Evolutionary conservation across 2,113 vertebrate genomes (phyloP).

Genomic region (Coptodon rendalli): DNA sequence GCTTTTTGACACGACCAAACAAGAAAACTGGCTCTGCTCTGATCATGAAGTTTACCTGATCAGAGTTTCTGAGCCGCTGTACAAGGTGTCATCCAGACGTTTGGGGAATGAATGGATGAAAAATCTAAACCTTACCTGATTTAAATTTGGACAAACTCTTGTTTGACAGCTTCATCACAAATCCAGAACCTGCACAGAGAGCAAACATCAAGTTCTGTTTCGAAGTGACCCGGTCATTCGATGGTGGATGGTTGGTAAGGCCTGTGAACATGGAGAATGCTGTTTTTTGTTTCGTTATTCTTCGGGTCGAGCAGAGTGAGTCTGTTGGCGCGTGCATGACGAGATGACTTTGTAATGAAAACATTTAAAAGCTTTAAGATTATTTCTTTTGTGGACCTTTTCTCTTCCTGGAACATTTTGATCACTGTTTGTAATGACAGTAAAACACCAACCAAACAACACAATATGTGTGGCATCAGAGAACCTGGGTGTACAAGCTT

Average conservation of each 20-base stretch:
- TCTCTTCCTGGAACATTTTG: neutral
- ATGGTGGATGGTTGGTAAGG: accelerated
- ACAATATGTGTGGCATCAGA: neutral
- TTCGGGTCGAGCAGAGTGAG: accelerated
- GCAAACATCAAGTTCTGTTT: neutral
- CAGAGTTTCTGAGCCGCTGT: neutral
- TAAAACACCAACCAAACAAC: accelerated
- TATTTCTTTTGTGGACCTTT: accelerated
- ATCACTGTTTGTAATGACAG: neutral
- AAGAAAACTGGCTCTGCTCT: neutral
- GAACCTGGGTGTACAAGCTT: neutral
- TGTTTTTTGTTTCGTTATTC: accelerated
- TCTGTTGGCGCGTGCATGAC: accelerated
- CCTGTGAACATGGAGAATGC: accelerated
- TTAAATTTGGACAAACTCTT: neutral
- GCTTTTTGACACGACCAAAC: neutral
- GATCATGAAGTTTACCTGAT: neutral
- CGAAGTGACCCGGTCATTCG: neutral
- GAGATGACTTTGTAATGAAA: accelerated
- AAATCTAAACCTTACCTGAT: neutral
- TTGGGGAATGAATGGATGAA: accelerated
- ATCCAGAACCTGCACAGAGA: neutral
- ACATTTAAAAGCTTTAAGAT: neutral
- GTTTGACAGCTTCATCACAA: neutral
- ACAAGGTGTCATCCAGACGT: neutral